Evolutionary conservation across 2,113 vertebrate species (phyloP).

Genomic region (Microcebus ravelobensis): DNA sequence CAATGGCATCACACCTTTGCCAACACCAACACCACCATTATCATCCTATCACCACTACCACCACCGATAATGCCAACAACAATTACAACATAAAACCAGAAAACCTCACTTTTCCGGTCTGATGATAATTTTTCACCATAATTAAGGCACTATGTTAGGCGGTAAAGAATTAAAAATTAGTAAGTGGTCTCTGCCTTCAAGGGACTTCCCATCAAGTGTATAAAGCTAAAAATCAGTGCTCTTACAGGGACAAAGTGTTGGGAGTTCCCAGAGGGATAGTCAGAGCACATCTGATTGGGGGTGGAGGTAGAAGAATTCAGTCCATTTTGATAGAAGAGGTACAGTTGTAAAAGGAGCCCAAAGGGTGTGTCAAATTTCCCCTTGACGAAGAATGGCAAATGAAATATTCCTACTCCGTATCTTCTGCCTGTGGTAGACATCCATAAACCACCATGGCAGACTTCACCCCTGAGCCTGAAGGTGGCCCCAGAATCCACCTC

Average conservation of each 20-base stretch:
- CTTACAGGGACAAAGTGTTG: rapidly evolving
- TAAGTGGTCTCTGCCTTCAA: not conserved
- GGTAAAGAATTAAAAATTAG: not conserved
- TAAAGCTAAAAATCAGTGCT: not conserved
- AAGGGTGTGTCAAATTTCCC: not conserved
- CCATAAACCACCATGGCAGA: not conserved
- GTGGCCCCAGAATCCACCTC: not conserved
- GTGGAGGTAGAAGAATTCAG: not conserved
- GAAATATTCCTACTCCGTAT: not conserved
- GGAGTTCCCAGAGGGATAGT: not conserved
- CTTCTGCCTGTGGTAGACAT: not conserved
- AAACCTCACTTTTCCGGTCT: not conserved
- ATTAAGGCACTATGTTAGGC: not conserved
- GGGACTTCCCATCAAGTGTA: not conserved
- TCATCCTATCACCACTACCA: not conserved
- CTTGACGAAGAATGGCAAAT: not conserved
- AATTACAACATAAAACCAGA: not conserved
- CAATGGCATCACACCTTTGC: not conserved
- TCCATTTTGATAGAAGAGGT: not conserved
- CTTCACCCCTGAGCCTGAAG: not conserved
- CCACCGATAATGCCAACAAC: not conserved
- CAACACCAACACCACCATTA: too few species aligned
- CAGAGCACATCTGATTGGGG: rapidly evolving
- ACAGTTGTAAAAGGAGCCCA: not conserved
- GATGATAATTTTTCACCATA: not conserved